These are phyloP conservation scores for Brenthis hecate DNA, from an alignment of 2,888 invertebrate species.

Conservation along the genomic window DNA sequence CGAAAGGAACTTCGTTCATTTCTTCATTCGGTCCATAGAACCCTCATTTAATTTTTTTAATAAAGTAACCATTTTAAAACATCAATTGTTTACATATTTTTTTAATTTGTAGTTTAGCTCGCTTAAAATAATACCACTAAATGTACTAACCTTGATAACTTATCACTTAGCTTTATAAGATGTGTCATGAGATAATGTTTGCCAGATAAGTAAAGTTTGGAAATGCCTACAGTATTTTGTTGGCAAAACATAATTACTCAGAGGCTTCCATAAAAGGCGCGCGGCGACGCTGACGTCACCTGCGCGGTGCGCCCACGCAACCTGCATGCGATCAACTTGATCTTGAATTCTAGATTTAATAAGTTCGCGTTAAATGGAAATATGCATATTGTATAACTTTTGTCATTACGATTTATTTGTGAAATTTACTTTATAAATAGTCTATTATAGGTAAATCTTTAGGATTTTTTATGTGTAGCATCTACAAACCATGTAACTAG, in stretches of 20 bases:
- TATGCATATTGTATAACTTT: neutral
- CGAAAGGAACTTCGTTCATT: too few species aligned
- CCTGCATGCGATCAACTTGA: slow-evolving; percentile 15
- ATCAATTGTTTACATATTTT: too few species aligned
- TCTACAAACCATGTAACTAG: too few species aligned
- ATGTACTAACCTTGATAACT: slow-evolving; percentile 2
- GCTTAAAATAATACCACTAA: neutral
- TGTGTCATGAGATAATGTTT: slow-evolving; percentile 12
- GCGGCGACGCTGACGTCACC: slow-evolving; percentile 36
- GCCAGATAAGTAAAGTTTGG: slow-evolving; percentile 20
- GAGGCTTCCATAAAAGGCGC: slow-evolving; percentile 30
- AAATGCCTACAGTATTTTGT: slow-evolving; percentile 26
- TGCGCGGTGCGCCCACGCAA: slow-evolving; percentile 36
- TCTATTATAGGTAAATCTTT: too few species aligned
- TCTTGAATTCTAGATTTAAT: slow-evolving; percentile 18
- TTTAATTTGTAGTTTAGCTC: too few species aligned
- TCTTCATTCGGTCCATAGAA: too few species aligned
- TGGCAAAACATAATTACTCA: slow-evolving; percentile 32
- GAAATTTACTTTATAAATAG: too few species aligned
- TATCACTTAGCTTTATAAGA: slow-evolving; percentile 2
- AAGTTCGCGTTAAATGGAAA: neutral
- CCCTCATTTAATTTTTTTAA: too few species aligned
- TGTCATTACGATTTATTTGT: too few species aligned
- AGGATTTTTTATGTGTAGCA: too few species aligned
- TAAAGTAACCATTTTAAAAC: too few species aligned